A percentile compares a stretch with the other conserved stretches of the same genome.
phyloP scores from a whole-genome alignment of 2,113 vertebrate genomes.

The Pedetes capensis region DNA sequence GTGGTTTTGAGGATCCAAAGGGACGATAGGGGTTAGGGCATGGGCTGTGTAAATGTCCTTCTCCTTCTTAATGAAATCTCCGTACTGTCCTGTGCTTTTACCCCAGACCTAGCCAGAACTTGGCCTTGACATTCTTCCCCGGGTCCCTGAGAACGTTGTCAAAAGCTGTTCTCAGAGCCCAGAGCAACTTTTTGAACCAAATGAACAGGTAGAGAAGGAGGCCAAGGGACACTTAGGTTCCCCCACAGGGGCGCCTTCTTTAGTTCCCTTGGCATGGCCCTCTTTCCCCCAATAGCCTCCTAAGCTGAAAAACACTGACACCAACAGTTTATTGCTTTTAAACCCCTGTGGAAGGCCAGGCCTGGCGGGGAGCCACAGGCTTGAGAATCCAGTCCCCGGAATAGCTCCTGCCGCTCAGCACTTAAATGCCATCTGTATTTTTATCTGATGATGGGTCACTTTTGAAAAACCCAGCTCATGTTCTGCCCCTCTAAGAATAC shows the following conservation, averaged over 20 bases:
- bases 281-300: neutral
- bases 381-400: conserved; percentile 46
- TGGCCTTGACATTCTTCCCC: neutral
- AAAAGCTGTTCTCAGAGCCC: neutral
- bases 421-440: conserved; percentile 71
- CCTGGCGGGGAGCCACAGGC: conserved; percentile 51
- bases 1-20: neutral
- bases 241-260: neutral
- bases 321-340: conserved; percentile 6
- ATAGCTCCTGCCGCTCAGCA: conserved; percentile 57
- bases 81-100: neutral
- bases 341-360: neutral
- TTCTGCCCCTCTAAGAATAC: conserved; percentile 68
- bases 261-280: neutral
- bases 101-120: neutral
- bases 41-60: neutral
- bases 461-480: conserved; percentile 40
- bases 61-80: neutral
- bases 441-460: conserved; percentile 71
- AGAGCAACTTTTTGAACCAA: neutral
- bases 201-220: neutral
- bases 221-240: neutral
- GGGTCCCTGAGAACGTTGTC: neutral
- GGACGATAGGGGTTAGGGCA: neutral
- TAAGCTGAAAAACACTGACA: neutral